Percentiles rank a stretch among this genome's conserved stretches.
These are phyloP conservation scores for Smutsia gigantea DNA, from an alignment of 2,797 vertebrate genomes.

Conservation along the genomic window DNA sequence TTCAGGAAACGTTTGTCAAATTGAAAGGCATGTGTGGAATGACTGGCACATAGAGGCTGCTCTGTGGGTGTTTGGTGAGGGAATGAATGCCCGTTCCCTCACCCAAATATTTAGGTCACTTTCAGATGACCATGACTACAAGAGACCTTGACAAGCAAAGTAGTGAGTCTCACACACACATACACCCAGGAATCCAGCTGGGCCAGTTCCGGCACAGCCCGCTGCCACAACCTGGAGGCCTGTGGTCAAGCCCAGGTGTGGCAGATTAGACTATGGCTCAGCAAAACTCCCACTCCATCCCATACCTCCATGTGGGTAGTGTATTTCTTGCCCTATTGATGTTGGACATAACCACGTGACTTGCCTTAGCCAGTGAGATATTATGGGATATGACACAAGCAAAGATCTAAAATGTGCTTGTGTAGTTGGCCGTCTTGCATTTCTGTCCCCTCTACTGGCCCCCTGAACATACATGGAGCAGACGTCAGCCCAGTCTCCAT, in stretches of 20 bases:
- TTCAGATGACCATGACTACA: not conserved
- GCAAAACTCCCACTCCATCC: too few relatives aligned
- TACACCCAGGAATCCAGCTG: not conserved
- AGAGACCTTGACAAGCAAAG: not conserved
- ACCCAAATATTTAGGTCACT: not conserved
- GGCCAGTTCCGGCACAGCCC: not conserved
- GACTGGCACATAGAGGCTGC: too few relatives aligned
- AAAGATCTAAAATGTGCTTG: not conserved
- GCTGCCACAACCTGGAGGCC: not conserved
- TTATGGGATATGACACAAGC: not conserved
- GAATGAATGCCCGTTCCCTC: not conserved
- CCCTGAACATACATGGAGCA: not conserved
- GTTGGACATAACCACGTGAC: not conserved
- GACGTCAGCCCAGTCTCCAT: not conserved
- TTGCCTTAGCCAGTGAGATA: not conserved
- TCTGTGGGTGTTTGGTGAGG: rapidly evolving
- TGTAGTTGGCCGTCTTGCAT: too few relatives aligned
- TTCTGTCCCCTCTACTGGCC: not conserved
- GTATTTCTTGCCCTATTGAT: not conserved
- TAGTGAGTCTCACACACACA: not conserved
- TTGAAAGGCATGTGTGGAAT: not conserved
- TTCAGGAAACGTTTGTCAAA: not conserved
- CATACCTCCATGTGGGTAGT: not conserved
- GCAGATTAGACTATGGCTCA: too few relatives aligned
- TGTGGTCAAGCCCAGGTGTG: not conserved